A percentile compares a stretch with the other conserved stretches of the same genome.
phyloP scores from a whole-genome alignment of 2,113 vertebrate genomes.

The Melanerpes formicivorus region DNA sequence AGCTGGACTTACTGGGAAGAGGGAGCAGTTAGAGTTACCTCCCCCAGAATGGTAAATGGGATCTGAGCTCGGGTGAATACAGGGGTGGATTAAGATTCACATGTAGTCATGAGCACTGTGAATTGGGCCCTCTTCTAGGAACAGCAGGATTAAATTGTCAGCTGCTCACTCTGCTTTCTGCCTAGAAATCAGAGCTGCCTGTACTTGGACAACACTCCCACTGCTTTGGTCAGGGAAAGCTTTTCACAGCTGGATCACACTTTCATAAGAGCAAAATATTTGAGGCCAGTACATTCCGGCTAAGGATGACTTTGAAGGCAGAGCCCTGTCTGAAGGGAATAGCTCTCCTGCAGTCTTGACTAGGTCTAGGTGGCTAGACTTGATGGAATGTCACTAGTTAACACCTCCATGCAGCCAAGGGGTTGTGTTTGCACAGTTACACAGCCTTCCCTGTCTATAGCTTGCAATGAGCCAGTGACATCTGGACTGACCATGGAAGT shows the following conservation, averaged over 20 bases:
- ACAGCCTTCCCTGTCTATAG: background rate
- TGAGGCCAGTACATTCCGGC: conserved; percentile 2
- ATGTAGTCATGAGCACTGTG: conserved; percentile 25
- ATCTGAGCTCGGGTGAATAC: conserved; percentile 27
- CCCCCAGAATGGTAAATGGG: background rate
- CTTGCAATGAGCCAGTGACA: background rate
- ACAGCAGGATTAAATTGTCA: background rate
- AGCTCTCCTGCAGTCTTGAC: background rate
- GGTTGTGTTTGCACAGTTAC: background rate
- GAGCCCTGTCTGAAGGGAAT: background rate
- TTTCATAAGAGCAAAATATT: background rate
- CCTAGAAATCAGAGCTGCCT: background rate
- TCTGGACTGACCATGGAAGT: background rate
- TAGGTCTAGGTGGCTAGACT: background rate
- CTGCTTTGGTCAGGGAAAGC: background rate
- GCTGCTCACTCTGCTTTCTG: background rate
- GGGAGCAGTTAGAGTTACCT: background rate
- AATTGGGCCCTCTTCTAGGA: conserved; percentile 11
- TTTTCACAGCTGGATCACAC: background rate
- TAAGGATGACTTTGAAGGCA: background rate
- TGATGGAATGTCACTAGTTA: background rate
- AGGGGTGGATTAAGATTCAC: conserved; percentile 7
- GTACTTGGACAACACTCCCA: background rate
- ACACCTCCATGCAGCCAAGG: background rate
- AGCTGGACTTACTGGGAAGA: background rate